These are phyloP conservation scores for Channallabes apus DNA, from an alignment of 2,797 vertebrate species.

Conservation along the genomic window DNA sequence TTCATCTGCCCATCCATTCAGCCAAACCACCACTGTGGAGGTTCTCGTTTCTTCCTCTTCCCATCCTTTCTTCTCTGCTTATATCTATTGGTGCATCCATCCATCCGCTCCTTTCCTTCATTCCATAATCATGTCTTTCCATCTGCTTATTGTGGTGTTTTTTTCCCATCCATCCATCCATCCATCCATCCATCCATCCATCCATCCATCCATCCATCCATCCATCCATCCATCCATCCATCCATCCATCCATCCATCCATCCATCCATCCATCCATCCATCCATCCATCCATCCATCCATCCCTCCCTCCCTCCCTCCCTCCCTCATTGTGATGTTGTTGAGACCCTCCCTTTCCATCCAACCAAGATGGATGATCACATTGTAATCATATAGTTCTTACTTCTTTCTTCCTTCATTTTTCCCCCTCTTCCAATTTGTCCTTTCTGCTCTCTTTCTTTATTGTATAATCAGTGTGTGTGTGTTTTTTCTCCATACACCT, in stretches of 20 bases:
- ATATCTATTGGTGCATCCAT: not conserved
- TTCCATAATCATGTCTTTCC: not conserved
- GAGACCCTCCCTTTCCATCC: not conserved
- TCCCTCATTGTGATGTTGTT: not conserved
- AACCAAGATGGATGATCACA: not conserved
- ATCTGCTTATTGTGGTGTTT: not conserved
- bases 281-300: not conserved
- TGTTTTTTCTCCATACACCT: constrained; percentile 47
- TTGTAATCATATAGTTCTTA: not conserved
- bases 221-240: not conserved
- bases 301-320: not conserved
- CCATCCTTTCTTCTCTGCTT: not conserved
- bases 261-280: not conserved
- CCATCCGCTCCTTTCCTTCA: not conserved
- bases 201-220: not conserved
- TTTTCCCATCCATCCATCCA: too few species aligned
- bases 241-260: too few species aligned
- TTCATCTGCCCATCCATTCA: not conserved
- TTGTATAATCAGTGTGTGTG: constrained; percentile 1
- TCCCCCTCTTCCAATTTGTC: not conserved
- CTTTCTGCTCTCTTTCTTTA: not conserved
- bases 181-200: not conserved
- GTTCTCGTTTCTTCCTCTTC: not conserved
- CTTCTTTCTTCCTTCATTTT: too few species aligned
- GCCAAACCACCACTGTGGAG: not conserved